Base-by-base conservation (phyloP, 1,140 invertebrate species). In the Drosophila lacteicornis region DNA sequence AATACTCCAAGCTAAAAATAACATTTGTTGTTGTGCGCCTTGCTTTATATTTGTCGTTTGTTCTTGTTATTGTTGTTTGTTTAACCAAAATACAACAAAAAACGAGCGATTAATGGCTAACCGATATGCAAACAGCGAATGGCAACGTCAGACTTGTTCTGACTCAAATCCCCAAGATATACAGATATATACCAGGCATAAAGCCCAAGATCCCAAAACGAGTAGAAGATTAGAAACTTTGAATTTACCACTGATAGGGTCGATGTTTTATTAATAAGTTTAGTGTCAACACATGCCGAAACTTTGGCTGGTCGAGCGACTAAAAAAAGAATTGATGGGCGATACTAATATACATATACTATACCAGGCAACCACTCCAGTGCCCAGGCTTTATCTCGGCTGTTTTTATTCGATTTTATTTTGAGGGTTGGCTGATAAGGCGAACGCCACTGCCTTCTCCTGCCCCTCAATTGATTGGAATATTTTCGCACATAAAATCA, bases 1-100 rank as follows among this genome's bases (percentile, higher is more conserved):
- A 91, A 91, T 91, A 91, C 66, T 67, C 57, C 43, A 36, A 69
- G 75, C 87, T 91, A 91, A 91, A 91, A 91, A 91, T 91, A 91
- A 66, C 60, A 53, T 59, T 76, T 76, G 53, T 67, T 76, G 63
- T 77, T 77, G 73, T 59, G 42, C 15, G 56, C 46, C 38, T 42
- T 60, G 63, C 49, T 53, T 38, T 40, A 62, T 49, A 73, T 49
- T 68, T 45, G 30, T 60, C 36, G 36, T 40, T 22, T 56, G 36
- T 56, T 40, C 36, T 56, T 56, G 19, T 25, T 56, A n/a, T 25
- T 69, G 42, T 50, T 70, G n/a, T 50, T 58, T 62, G 42, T 63
- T 58, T 38, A 69, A 69, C 62, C 61, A 82, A 82, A 80, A 22
- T 36, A 80, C 6, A 63, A 45, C 66, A 57, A 46, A 78, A 57